Percentiles rank a stretch among this genome's conserved stretches.
Evolutionary conservation across 2,797 vertebrate genomes (phyloP).

Genomic region (Cephalopachus bancanus): DNA sequence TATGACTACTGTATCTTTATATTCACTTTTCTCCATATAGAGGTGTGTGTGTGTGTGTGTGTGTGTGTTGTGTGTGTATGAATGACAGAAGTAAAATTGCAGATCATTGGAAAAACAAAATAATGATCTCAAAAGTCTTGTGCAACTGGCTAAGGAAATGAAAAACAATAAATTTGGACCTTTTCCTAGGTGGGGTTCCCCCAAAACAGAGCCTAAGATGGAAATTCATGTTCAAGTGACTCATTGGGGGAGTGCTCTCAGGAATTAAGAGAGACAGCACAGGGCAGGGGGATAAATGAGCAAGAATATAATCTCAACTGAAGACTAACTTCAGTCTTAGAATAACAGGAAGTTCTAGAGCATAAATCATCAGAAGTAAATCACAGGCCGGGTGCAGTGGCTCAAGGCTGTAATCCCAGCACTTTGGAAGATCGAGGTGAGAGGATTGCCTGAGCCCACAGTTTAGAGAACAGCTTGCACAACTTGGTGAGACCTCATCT

Average conservation of each 20-base stretch:
- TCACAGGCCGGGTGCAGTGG: too few species aligned
- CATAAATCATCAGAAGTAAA: not conserved
- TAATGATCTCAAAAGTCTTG: not conserved
- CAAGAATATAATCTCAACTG: not conserved
- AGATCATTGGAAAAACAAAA: not conserved
- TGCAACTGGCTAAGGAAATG: not conserved
- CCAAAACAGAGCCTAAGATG: not conserved
- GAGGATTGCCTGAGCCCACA: too few species aligned
- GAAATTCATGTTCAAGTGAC: constrained; percentile 9
- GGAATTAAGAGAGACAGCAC: not conserved
- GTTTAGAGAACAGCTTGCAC: too few species aligned
- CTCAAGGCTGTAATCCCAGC: too few species aligned
- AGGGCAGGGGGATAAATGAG: not conserved
- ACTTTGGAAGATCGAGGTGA: too few species aligned
- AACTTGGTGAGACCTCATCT: too few species aligned
- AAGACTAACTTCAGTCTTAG: constrained; percentile 1
- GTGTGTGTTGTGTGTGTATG: not conserved
- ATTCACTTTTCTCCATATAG: not conserved
- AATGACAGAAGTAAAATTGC: not conserved
- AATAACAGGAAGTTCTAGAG: not conserved
- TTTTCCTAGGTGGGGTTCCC: not conserved
- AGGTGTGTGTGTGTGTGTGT: not conserved
- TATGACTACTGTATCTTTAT: not conserved
- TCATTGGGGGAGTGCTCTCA: not conserved
- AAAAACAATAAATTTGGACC: not conserved